phyloP scores from a whole-genome alignment of 1,140 invertebrate species.

The Adelges cooleyi region DNA sequence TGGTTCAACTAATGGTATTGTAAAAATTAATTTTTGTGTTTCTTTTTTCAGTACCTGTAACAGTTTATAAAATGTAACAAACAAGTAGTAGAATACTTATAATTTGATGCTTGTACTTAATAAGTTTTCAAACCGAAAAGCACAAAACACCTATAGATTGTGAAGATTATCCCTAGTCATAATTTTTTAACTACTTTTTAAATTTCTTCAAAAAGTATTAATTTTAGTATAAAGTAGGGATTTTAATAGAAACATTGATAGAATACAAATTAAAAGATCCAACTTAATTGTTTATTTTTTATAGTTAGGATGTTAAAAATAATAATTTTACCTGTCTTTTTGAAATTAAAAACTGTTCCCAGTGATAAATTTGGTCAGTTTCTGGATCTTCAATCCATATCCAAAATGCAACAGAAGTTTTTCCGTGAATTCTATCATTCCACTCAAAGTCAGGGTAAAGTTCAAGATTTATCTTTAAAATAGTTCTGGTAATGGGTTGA shows the following conservation, averaged over 20 bases:
- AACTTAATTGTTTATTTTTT: too few species aligned
- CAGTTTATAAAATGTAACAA: conserved; percentile 5
- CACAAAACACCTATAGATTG: too few species aligned
- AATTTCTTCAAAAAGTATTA: too few species aligned
- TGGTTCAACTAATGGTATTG: conserved; percentile 87
- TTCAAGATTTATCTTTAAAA: conserved; percentile 73
- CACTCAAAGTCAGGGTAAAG: conserved; percentile 80
- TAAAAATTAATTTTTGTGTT: conserved; percentile 79
- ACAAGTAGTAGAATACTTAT: too few species aligned
- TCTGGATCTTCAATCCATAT: conserved; percentile 96
- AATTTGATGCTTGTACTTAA: too few species aligned
- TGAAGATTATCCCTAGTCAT: too few species aligned
- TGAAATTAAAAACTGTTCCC: conserved; percentile 80
- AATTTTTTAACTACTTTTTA: too few species aligned
- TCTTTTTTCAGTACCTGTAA: conserved; percentile 51
- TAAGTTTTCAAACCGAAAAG: too few species aligned
- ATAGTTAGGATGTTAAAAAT: too few species aligned
- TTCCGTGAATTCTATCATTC: conserved; percentile 83
- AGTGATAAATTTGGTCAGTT: conserved; percentile 89
- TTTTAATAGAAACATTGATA: too few species aligned
- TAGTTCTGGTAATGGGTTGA: conserved; percentile 89
- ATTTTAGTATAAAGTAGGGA: too few species aligned
- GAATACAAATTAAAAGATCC: too few species aligned
- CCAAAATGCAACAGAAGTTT: conserved; percentile 83
- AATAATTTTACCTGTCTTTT: conserved; percentile 61